Evolutionary conservation across 2,888 invertebrate genomes (phyloP).

Genomic region (Schizotus pectinicornis): DNA sequence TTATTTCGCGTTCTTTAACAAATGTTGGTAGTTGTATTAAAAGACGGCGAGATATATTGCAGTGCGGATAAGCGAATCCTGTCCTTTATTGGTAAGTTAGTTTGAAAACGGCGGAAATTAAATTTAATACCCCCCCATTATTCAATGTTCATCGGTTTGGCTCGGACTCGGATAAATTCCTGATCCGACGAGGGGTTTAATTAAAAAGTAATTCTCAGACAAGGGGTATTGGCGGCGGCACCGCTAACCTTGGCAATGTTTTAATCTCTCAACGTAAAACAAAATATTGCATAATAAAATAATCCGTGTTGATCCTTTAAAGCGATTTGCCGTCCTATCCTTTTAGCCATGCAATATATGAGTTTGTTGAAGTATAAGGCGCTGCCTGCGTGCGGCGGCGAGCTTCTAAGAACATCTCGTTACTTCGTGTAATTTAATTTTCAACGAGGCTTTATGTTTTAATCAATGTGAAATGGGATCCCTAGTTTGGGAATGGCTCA

Average conservation of each 20-base stretch:
- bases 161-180: slow-evolving; percentile 6
- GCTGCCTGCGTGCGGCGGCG: slow-evolving; percentile 24
- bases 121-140: slow-evolving; percentile 16
- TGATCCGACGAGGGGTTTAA: not conserved
- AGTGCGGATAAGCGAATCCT: slow-evolving; percentile 13
- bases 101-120: slow-evolving; percentile 22
- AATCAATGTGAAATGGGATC: slow-evolving; percentile 47
- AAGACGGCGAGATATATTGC: slow-evolving; percentile 7
- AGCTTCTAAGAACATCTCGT: slow-evolving; percentile 38
- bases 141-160: slow-evolving; percentile 11
- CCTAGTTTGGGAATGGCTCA: slow-evolving; percentile 28
- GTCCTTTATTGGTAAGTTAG: slow-evolving; percentile 10
- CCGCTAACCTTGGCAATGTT: slow-evolving; percentile 2
- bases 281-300: slow-evolving; percentile 18
- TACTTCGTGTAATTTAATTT: slow-evolving; percentile 48
- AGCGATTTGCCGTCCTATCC: slow-evolving; percentile 25
- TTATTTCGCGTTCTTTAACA: slow-evolving; percentile 10
- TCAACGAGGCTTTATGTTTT: slow-evolving; percentile 48
- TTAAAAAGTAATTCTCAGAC: not conserved
- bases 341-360: slow-evolving; percentile 26
- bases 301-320: slow-evolving; percentile 16
- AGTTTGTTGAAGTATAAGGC: slow-evolving; percentile 29
- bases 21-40: slow-evolving; percentile 8
- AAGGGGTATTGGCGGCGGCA: not conserved
- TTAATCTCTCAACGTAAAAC: slow-evolving; percentile 9